Evolutionary conservation across 2,113 vertebrate genomes (phyloP), one percentile per base, ranked within the genome.

Genomic region (Paralichthys olivaceus): DNA sequence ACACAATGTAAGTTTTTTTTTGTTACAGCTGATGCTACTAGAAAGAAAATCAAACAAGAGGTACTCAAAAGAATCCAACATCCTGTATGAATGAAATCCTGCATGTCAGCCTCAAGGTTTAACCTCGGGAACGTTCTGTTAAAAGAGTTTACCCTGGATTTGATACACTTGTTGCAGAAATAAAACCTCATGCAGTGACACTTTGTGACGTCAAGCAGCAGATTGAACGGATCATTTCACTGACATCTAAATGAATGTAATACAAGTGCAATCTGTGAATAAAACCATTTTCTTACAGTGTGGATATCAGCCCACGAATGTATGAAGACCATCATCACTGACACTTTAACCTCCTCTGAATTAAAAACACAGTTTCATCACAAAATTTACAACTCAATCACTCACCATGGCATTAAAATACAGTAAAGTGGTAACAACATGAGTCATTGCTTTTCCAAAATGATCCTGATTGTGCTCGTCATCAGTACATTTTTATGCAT

Each of bases 201-300:
- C 53, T 34, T 61, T 29, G 28, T 69, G 37, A 53, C 19, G 56
- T 66, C 55, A 73, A 86, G 75, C 25, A 67, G 65, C 51, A 51
- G 32, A 66, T 26, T 55, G 1, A 56, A 56, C 23, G 45, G 11
- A 64, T 34, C 13, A 26, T 77, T 73, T 77, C 7, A 73, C 8
- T 64, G 70, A 81, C 71, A 83, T 80, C 66, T 60, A 79, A 77
- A 85, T 80, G 72, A 87, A 90, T 87, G 85, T 89, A 88, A 73
- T 25, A 74, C 34, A 77, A 84, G 51, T 89, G 84, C 69, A 89
- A 84, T 79, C 37, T 75, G 64, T 79, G 9, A 91, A 84, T 90
- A 89, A 91, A 89, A 73, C 57, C 12, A 4, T 14, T 77, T 56
- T 73, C 26, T 74, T 40, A 5, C 63, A 84, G 75, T 56, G 54